Evolutionary conservation across 2,888 invertebrate species (phyloP).

Genomic region (Amaurobius ferox): DNA sequence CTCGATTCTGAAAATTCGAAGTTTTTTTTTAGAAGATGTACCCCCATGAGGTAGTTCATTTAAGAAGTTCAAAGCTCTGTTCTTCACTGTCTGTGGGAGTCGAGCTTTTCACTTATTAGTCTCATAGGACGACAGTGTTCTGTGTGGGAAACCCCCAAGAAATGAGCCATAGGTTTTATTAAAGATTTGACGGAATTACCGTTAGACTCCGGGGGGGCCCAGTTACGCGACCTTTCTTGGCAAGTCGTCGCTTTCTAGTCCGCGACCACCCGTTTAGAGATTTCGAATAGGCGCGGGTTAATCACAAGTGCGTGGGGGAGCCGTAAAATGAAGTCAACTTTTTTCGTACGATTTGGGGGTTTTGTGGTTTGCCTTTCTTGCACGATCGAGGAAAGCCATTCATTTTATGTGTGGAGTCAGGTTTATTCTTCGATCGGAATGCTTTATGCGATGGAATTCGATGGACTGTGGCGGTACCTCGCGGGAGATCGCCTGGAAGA

Average conservation of each 20-base stretch:
- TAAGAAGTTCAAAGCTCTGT: constrained; percentile 4
- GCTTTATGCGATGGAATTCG: constrained; percentile 1
- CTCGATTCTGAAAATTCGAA: neutral
- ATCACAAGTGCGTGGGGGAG: neutral
- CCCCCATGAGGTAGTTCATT: constrained; percentile 1
- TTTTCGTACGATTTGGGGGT: neutral
- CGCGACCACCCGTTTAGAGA: constrained; percentile 1
- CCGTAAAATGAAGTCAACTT: neutral
- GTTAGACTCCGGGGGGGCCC: neutral
- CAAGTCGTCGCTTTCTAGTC: neutral
- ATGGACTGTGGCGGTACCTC: neutral
- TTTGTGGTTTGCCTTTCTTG: neutral
- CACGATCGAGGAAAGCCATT: neutral
- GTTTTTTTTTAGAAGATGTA: neutral
- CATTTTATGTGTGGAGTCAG: neutral
- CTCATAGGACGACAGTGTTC: neutral
- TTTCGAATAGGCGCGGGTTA: neutral
- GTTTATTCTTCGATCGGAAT: neutral
- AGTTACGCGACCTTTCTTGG: neutral
- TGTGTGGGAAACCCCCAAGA: neutral
- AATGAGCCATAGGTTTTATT: neutral
- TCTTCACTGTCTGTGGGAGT: neutral
- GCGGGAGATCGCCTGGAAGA: neutral
- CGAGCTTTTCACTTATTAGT: neutral
- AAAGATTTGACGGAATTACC: neutral